Conservation (phyloP, 2,113 vertebrate genomes). For the Ptychochromis oligacanthus region DNA sequence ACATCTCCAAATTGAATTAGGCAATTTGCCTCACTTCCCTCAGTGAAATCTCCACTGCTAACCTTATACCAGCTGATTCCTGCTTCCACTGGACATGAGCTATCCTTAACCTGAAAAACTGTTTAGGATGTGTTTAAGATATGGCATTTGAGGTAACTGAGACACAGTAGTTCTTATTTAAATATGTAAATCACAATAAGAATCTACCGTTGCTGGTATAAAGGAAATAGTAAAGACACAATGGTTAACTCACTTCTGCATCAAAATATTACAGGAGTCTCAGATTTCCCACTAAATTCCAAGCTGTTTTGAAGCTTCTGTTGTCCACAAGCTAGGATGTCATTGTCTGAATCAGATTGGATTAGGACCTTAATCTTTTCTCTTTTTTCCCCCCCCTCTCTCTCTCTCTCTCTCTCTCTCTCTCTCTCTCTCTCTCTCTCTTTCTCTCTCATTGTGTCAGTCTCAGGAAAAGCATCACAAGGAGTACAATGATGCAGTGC, state of each 20-base stretch:
- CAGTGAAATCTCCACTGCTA: slow-evolving; percentile 38
- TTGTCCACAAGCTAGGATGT: slow-evolving; percentile 41
- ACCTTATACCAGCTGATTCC: slow-evolving; percentile 1
- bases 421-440: neutral
- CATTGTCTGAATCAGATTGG: slow-evolving; percentile 66
- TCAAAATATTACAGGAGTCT: slow-evolving; percentile 15
- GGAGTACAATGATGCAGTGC: slow-evolving; percentile 20
- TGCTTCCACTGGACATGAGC: neutral
- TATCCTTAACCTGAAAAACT: neutral
- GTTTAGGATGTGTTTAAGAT: neutral
- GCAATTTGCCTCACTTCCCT: slow-evolving; percentile 60
- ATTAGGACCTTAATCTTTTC: slow-evolving; percentile 66
- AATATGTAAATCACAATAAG: neutral
- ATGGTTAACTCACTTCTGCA: neutral
- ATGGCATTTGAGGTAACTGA: neutral
- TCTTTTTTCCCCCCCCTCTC: slow-evolving; percentile 3
- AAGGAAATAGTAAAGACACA: neutral
- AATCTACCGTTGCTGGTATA: neutral
- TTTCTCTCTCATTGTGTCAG: slow-evolving; percentile 38
- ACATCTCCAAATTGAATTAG: slow-evolving; percentile 64
- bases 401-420: neutral
- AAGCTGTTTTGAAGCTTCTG: slow-evolving; percentile 30
- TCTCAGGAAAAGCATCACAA: slow-evolving; percentile 14
- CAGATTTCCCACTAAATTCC: slow-evolving; percentile 36
- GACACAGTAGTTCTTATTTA: neutral